Base-by-base conservation (phyloP, 2,888 invertebrate species). In the Caenorhabditis sp. region DNA sequence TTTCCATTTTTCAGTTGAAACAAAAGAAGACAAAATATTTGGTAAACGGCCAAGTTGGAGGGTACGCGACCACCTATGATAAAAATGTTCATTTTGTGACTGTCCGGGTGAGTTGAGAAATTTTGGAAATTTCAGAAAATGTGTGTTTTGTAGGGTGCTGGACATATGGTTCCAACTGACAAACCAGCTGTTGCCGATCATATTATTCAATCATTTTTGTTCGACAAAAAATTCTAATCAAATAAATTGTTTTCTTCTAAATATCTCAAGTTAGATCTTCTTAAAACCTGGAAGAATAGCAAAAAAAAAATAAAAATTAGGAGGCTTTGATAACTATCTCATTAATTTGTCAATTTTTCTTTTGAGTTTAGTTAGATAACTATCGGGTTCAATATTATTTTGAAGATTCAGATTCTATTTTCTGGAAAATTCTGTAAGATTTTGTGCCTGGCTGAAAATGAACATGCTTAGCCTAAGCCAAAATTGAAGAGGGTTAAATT, bases 161-260 rank as follows among this genome's bases (percentile, higher is more conserved):
- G 94, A 0, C 93, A 94, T 84, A 93, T 93, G 92, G 93, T 93
- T 12, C 93, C 93, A 0, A 90, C 77, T 27, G 79, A 79, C 62
- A 79, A 79, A 60, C 79, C 79, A 31, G 61, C 69, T 1, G 75
- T 79, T 23, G 77, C 79, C 43, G 71, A 69, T 37, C 77, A 79
- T 55, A 75, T 79, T 50, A 67, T 79, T 54, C 66, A 73, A 51
- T 54, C 75, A 17, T 79, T 77, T 73, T 66, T 79, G 31, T 70
- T 72, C 69, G 66, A 77, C 65, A 68, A 75, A 53, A 31, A 61
- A 24, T 74, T 76, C 69, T 79, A 70, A 70, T 3, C 19, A 49
- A 36, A 36, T 43, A 17, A 43, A 10, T 12, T 14, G 14, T 14
- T 10, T 43, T n/a, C n/a, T n/a, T n/a, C n/a, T n/a, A n/a, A 36